Percentiles rank a stretch among this genome's conserved stretches.
These are phyloP conservation scores for Meteorus sp. DNA, from an alignment of 1,140 invertebrate species.

Conservation along the genomic window DNA sequence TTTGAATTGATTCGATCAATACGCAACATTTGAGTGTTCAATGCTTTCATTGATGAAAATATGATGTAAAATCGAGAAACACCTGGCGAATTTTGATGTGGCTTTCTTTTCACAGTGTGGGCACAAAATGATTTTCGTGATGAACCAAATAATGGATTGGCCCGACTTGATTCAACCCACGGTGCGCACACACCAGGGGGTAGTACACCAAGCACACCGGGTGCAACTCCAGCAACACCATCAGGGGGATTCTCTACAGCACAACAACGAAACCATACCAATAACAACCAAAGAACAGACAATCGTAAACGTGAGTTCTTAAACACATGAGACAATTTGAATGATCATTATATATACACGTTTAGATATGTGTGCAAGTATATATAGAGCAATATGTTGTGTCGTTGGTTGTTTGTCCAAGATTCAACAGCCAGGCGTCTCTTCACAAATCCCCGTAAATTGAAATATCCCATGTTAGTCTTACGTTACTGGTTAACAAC, in stretches of 20 bases:
- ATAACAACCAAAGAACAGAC: conserved; percentile 44
- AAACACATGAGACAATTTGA: not conserved
- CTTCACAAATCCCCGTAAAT: conserved; percentile 43
- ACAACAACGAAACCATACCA: conserved; percentile 47
- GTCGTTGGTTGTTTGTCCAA: conserved; percentile 20
- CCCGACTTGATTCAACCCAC: conserved; percentile 51
- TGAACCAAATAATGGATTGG: conserved; percentile 65
- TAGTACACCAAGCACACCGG: conserved; percentile 65
- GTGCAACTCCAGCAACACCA: conserved; percentile 61
- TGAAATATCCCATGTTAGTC: conserved; percentile 47
- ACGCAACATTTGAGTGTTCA: too few relatives aligned
- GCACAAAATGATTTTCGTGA: conserved; percentile 82
- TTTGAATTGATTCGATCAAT: too few relatives aligned
- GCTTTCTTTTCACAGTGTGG: conserved; percentile 75
- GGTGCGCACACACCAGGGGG: conserved; percentile 52
- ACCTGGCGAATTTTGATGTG: conserved; percentile 49
- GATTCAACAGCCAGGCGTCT: conserved; percentile 28
- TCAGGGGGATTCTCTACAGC: conserved; percentile 59
- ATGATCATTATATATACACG: not conserved
- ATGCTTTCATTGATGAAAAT: too few relatives aligned
- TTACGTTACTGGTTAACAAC: conserved; percentile 45
- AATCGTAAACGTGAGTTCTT: conserved; percentile 48
- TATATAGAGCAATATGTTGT: not conserved
- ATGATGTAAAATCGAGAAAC: not conserved
- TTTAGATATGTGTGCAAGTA: too few relatives aligned